Evolutionary conservation across 35 echinoderm and acorn worm species (phyloP).

Genomic region (Strongylocentrotus purpuratus): DNA sequence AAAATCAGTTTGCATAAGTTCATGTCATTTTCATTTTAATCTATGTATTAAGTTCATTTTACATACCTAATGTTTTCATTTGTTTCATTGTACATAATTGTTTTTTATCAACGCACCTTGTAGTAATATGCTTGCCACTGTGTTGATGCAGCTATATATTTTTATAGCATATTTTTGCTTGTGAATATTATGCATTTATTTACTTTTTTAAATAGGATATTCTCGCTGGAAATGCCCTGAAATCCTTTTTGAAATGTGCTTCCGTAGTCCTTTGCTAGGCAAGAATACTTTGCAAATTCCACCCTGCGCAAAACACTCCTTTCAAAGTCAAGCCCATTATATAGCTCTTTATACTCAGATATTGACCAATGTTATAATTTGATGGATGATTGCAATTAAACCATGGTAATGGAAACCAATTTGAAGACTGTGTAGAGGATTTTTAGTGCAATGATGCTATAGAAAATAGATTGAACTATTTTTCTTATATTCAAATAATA

Average conservation of each 20-base stretch:
- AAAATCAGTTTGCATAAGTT: too few relatives aligned
- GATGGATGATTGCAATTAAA: too few relatives aligned
- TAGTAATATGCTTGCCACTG: slow-evolving; percentile 4
- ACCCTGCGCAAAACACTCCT: neutral
- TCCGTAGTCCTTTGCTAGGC: neutral
- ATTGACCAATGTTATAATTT: neutral
- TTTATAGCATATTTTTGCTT: neutral
- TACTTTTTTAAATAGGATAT: neutral
- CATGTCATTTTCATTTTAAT: too few relatives aligned
- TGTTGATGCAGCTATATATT: neutral
- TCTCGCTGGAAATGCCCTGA: neutral
- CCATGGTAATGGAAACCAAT: neutral
- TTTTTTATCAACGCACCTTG: slow-evolving; percentile 2
- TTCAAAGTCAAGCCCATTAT: neutral
- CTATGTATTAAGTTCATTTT: too few relatives aligned
- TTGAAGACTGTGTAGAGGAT: neutral
- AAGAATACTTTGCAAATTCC: neutral
- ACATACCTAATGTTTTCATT: neutral
- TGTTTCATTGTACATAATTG: neutral
- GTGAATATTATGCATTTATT: slow-evolving; percentile 4
- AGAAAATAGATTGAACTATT: too few relatives aligned
- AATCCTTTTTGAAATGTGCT: neutral
- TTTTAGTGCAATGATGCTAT: neutral
- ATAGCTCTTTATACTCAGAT: neutral
- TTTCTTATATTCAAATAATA: too few relatives aligned